phyloP scores from a whole-genome alignment of 2,797 vertebrate genomes.

The Hafferia zeledoni region DNA sequence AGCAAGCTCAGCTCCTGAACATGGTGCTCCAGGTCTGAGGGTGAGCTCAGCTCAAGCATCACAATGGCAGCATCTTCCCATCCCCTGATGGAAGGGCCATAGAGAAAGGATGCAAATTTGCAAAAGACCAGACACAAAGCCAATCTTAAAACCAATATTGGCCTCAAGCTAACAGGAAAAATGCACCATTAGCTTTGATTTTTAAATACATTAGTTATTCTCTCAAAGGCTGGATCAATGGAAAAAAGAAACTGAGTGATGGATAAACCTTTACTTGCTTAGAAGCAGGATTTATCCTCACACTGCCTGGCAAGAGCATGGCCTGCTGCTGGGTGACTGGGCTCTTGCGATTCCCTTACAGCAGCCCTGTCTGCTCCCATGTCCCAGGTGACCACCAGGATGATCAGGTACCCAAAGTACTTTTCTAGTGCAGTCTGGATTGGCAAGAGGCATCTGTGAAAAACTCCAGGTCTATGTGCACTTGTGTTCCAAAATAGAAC shows the following conservation, averaged over 20 bases:
- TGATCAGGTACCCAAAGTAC: background rate
- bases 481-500: background rate
- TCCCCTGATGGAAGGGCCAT: background rate
- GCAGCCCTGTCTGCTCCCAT: background rate
- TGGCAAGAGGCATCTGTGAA: background rate
- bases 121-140: background rate
- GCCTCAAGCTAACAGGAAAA: background rate
- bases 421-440: background rate
- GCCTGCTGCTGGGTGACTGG: background rate
- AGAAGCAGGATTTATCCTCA: background rate
- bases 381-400: background rate
- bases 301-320: background rate
- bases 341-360: background rate
- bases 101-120: background rate
- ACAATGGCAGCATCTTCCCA: background rate
- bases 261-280: background rate
- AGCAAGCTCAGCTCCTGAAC: background rate
- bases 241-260: background rate
- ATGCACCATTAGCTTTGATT: slow-evolving; percentile 35
- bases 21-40: accelerated
- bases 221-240: slow-evolving; percentile 6
- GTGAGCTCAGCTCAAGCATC: background rate
- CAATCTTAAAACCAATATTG: background rate
- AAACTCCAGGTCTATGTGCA: background rate
- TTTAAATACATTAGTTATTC: slow-evolving; percentile 17